Evolutionary conservation across 2,888 invertebrate species (phyloP).

Genomic region (Andricus curvator): DNA sequence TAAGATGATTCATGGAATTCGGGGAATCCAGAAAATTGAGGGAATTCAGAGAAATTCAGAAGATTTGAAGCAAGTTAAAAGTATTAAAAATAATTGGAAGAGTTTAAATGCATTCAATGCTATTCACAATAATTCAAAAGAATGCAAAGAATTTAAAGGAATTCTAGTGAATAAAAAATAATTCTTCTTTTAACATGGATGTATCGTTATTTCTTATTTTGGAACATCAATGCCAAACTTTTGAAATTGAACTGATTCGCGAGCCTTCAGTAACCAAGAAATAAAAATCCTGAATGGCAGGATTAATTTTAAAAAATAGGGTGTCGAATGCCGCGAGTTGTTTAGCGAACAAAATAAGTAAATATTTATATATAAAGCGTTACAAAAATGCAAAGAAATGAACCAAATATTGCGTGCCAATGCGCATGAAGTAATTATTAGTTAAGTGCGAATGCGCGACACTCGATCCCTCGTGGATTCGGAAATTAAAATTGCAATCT

Average conservation of each 20-base stretch:
- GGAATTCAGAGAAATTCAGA: too few species aligned
- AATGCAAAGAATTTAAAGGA: too few species aligned
- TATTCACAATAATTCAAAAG: too few species aligned
- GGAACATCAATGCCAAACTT: slow-evolving; percentile 4
- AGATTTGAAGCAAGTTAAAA: too few species aligned
- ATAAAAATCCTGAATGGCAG: not conserved
- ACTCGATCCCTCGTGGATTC: slow-evolving; percentile 28
- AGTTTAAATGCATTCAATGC: too few species aligned
- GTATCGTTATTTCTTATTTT: not conserved
- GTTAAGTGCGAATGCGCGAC: slow-evolving; percentile 45
- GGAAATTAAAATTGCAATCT: not conserved
- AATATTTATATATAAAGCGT: slow-evolving; percentile 37
- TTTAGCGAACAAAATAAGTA: slow-evolving; percentile 39
- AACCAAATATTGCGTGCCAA: slow-evolving; percentile 55
- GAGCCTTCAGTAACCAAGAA: slow-evolving; percentile 11
- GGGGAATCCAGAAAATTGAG: too few species aligned
- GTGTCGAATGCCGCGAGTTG: slow-evolving; percentile 8
- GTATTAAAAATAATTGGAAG: too few species aligned
- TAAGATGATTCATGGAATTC: too few species aligned
- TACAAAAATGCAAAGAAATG: slow-evolving; percentile 45
- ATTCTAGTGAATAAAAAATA: too few species aligned
- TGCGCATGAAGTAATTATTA: slow-evolving; percentile 50
- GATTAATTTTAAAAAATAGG: not conserved
- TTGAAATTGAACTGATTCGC: slow-evolving; percentile 8
- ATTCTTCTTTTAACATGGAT: too few species aligned